Base-by-base conservation (phyloP, 2,888 invertebrate species). In the Spilarctia lutea region DNA sequence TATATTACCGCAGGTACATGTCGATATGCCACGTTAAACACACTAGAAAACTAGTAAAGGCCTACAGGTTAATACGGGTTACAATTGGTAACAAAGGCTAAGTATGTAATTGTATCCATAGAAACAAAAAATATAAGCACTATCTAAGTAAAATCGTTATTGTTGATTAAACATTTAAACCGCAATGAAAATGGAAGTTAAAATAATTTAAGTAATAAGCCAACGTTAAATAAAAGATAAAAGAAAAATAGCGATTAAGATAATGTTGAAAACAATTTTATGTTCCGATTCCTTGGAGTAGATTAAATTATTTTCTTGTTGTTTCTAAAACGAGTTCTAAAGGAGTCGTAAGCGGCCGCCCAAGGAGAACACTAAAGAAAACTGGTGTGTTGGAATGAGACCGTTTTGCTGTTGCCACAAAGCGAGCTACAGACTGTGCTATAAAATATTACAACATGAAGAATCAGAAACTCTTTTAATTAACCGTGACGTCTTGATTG, bases 381-480 rank as follows among this genome's bases (percentile, higher is more conserved):
- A 87, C 88, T 87, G 87, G 88, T 89, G 87, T 88, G 89, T 87
- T 84, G 86, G 89, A 91, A 88, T 86, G 91, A 90, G 91, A 91
- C 88, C 89, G 89, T 88, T 84, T 89, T 88, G 85, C 86, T 87
- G 86, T 88, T 87, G 84, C 85, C 85, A 87, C 88, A 83, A 71
- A 42, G 79, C 84, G 84, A 83, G 83, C 82, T 86, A 85, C 89
- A 89, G 89, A 88, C 88, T 87, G 88, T 86, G 89, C 91, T 89
- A 90, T 94, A 94, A 94, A 95, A 94, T 94, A 95, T 94, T 93
- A 93, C 91, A 89, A 91, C 90, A 90, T 94, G 60, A 94, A 90
- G 94, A 94, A 94, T 35, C 52, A 94, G 93, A 93, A 94, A 93
- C 93, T 92, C 93, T 94, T 94, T 94, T 93, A 94, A 94, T 95